Evolutionary conservation across 2,888 invertebrate genomes (phyloP), one percentile per base, ranked within the genome.

Genomic region (Morpho helenor): DNA sequence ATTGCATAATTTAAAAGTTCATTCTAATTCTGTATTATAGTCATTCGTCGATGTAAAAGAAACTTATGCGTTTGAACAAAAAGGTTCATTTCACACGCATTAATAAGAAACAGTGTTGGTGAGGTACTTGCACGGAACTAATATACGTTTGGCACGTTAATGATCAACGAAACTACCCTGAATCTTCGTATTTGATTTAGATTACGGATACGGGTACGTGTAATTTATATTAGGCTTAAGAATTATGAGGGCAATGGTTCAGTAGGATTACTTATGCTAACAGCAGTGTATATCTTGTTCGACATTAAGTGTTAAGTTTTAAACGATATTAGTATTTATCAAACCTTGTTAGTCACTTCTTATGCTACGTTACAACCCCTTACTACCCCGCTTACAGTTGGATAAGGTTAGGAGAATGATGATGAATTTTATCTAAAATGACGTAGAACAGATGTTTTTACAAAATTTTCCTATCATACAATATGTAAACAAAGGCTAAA

Each of bases 71-170:
- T 51, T 8, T 22, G 7, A 9, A 7, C 41, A 42, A 10, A 8
- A 39, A 9, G 39, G 39, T 39, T 7, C 22, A 45, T 61, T 58
- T 48, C 48, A 48, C 50, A 63, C 56, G 50, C 59, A 59, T 57
- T 60, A 31, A 42, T 56, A 58, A 60, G 60, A 75, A 69, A 70
- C 47, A 69, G 71, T 68, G 72, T 64, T 77, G 63, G 75, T 75
- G 73, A 75, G 76, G 74, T 76, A 73, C 74, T 77, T 65, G 69
- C 66, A 67, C 50, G 64, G 68, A 70, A 77, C 78, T 76, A 79
- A 76, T 75, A 76, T 73, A 71, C 72, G 73, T 75, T 80, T 70
- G 72, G 68, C 60, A 65, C 65, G 64, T 64, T 78, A 77, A 77
- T 74, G 74, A 77, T 75, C 76, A 72, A 68, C 63, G 68, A 61